Conservation (phyloP, 2,797 vertebrate genomes). For the Molothrus ater region DNA sequence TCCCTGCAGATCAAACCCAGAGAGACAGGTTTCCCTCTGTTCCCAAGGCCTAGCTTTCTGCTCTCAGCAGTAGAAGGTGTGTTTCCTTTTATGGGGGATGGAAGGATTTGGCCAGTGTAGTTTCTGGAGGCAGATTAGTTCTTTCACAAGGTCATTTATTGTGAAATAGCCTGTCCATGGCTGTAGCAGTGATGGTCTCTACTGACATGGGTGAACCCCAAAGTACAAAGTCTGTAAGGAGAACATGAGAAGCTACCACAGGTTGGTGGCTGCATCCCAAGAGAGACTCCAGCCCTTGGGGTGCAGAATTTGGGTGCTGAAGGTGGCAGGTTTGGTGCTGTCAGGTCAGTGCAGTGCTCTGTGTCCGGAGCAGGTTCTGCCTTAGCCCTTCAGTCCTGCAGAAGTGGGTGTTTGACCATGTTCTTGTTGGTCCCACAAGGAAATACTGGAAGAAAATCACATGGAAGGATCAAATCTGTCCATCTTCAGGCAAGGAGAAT, state of each 20-base stretch:
- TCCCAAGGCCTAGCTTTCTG: background rate
- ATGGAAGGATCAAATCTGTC: background rate
- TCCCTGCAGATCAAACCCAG: background rate
- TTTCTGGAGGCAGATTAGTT: background rate
- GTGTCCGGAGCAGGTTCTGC: background rate
- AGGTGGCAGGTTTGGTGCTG: background rate
- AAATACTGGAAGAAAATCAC: background rate
- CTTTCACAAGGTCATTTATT: background rate
- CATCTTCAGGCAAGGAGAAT: background rate
- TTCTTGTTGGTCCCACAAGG: background rate
- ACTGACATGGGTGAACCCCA: background rate
- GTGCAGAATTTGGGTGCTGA: background rate
- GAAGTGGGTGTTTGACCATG: background rate
- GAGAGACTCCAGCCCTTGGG: background rate
- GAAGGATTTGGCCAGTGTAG: background rate
- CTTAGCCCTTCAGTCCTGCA: background rate
- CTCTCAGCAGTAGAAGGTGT: background rate
- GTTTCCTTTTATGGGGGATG: background rate
- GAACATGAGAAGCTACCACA: background rate
- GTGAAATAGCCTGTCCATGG: background rate
- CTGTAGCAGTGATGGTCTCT: background rate
- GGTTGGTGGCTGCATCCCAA: background rate
- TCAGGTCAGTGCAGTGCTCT: background rate
- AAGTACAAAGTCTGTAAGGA: background rate
- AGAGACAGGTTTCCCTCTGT: background rate